A percentile compares a stretch with the other conserved stretches of the same genome.
phyloP scores from a whole-genome alignment of 1,140 invertebrate genomes.

The Tetramorium parvispinum region DNA sequence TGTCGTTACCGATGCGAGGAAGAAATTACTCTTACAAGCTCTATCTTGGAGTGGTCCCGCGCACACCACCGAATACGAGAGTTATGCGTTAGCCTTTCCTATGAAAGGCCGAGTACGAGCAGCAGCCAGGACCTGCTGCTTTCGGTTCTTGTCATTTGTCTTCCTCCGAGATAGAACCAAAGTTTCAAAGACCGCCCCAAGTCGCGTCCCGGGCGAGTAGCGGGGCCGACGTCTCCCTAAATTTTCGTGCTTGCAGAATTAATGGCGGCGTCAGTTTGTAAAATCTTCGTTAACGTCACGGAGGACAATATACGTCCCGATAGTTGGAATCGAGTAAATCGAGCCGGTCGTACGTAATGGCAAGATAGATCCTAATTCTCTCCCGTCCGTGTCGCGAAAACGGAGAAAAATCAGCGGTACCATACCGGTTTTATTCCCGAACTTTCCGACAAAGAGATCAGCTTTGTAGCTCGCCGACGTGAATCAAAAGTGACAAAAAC shows the following conservation, averaged over 20 bases:
- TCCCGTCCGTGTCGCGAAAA: background rate
- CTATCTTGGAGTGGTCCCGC: slow-evolving; percentile 67
- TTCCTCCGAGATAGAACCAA: slow-evolving; percentile 82
- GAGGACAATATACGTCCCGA: slow-evolving; percentile 61
- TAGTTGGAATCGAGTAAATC: slow-evolving; percentile 54
- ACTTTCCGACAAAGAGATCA: background rate
- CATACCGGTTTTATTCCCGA: slow-evolving; percentile 41
- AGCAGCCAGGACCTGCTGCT: slow-evolving; percentile 65
- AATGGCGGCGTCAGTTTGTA: slow-evolving; percentile 75
- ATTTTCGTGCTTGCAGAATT: slow-evolving; percentile 80
- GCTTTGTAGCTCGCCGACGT: background rate
- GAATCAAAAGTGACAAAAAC: slow-evolving; percentile 53
- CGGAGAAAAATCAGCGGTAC: slow-evolving; percentile 45
- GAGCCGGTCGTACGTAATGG: slow-evolving; percentile 46
- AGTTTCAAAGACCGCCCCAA: slow-evolving; percentile 81
- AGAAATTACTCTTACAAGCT: slow-evolving; percentile 76
- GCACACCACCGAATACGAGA: slow-evolving; percentile 69
- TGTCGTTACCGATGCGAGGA: slow-evolving; percentile 65
- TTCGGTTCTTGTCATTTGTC: slow-evolving; percentile 81
- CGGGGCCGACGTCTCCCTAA: slow-evolving; percentile 75
- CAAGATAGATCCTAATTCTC: slow-evolving; percentile 51
- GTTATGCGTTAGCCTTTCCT: slow-evolving; percentile 80
- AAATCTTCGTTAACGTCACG: slow-evolving; percentile 71
- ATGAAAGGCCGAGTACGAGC: slow-evolving; percentile 77
- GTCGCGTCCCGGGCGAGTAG: slow-evolving; percentile 77